These are phyloP conservation scores for Pseudobourletiella spinata DNA, from an alignment of 1,140 invertebrate genomes.

Conservation along the genomic window DNA sequence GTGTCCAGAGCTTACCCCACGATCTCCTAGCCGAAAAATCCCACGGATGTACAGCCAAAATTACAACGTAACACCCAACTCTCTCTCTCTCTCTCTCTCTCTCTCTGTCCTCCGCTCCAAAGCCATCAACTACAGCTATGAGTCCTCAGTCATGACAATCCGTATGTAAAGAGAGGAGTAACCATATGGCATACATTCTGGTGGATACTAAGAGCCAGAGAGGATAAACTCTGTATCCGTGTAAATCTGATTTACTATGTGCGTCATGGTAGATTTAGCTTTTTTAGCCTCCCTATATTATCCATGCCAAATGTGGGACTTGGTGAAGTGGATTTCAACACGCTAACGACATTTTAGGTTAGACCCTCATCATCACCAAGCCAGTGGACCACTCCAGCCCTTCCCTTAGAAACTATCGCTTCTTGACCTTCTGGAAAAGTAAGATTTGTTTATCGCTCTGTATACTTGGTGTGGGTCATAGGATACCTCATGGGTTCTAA, in stretches of 20 bases:
- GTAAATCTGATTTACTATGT: slow-evolving; percentile 4
- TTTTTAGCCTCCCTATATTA: background rate
- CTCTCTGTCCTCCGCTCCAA: background rate
- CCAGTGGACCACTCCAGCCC: background rate
- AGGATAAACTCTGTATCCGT: background rate
- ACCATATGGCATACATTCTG: too few relatives aligned
- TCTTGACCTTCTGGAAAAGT: background rate
- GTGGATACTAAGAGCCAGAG: background rate
- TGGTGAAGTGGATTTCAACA: too few relatives aligned
- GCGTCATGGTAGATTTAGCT: background rate
- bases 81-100: too few relatives aligned
- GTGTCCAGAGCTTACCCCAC: slow-evolving; percentile 17
- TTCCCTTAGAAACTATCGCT: background rate
- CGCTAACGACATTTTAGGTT: too few relatives aligned
- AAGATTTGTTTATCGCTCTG: background rate
- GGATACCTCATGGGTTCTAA: too few relatives aligned
- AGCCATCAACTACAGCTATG: too few relatives aligned
- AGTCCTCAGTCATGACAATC: too few relatives aligned
- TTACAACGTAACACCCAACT: too few relatives aligned
- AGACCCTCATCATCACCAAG: background rate
- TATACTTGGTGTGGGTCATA: too few relatives aligned
- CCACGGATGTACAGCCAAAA: slow-evolving; percentile 15
- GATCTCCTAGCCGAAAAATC: slow-evolving; percentile 14
- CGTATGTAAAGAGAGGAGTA: too few relatives aligned
- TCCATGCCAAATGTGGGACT: background rate